Base-by-base conservation (phyloP, 2,888 invertebrate genomes). In the Parelbella ahira region DNA sequence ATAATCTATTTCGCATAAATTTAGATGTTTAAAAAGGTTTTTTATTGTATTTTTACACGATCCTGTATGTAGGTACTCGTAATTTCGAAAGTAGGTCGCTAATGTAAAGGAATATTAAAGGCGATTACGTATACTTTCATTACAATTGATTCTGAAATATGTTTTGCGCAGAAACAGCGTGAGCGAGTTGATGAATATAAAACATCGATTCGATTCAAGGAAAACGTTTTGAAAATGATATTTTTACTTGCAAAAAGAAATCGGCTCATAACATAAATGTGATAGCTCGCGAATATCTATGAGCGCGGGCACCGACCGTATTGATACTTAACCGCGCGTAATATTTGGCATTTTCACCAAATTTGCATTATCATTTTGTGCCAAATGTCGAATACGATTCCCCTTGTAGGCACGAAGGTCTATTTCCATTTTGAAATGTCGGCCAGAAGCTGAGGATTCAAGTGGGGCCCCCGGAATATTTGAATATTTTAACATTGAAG, bases 401-500 rank as follows among this genome's bases (percentile, higher is more conserved):
- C 70, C 72, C 70, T 70, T 66, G 72, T 73, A 77, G 69, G 68
- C 68, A 68, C 62, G 70, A 72, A 67, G 65, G 68, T 77, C 70
- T 72, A 79, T 80, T 80, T 80, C 71, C 77, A 80, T 80, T 78
- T 71, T 68, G 68, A 72, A 79, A 80, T 79, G 73, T 79, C 76
- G 73, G 69, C 60, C 61, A 59, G 64, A 60, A 68, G 69, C 73
- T 69, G 58, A 57, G 63, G 70, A 68, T 72, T 76, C 78, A 75
- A 79, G 76, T 74, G 73, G n/a, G 67, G 68, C 73, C 61, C 69
- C 67, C 73, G 67, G 80, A 80, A 81, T 79, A 82, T 82, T 76
- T 82, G 77, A 82, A 82, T 82, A 82, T 73, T 75, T 79, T 72
- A 79, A 66, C 72, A 68, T 70, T 55, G 60, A 67, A 61, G 59